These are phyloP conservation scores for Sardina pilchardus DNA, from an alignment of 2,113 vertebrate species.

Conservation along the genomic window DNA sequence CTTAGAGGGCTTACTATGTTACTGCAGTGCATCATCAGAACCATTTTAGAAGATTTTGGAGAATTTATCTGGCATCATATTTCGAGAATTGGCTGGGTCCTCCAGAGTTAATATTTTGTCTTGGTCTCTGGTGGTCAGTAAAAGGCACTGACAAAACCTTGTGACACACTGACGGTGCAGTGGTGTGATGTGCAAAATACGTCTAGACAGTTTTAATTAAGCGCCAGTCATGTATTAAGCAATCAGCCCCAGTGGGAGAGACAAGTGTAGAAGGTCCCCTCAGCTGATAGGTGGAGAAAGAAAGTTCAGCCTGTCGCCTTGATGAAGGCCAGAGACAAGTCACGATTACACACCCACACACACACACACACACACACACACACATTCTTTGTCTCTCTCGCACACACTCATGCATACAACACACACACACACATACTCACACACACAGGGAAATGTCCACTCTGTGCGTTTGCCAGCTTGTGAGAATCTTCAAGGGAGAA, in stretches of 20 bases:
- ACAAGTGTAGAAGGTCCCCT: neutral
- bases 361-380: neutral
- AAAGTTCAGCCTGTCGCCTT: neutral
- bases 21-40: neutral
- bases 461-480: too few relatives aligned
- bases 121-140: neutral
- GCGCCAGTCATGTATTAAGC: neutral
- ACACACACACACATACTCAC: neutral
- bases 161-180: neutral
- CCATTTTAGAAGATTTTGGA: neutral
- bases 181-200: conserved; percentile 2
- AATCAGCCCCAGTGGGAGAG: neutral
- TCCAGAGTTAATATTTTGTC: neutral
- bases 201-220: conserved; percentile 19
- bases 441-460: neutral
- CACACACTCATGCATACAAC: neutral
- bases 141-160: neutral
- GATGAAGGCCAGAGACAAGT: neutral
- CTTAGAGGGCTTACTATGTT: neutral
- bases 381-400: neutral
- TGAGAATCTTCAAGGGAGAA: neutral
- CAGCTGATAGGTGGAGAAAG: neutral
- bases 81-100: neutral
- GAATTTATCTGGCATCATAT: neutral
- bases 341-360: neutral